phyloP scores from a whole-genome alignment of 2,113 vertebrate species.

The Thalassoma bifasciatum region DNA sequence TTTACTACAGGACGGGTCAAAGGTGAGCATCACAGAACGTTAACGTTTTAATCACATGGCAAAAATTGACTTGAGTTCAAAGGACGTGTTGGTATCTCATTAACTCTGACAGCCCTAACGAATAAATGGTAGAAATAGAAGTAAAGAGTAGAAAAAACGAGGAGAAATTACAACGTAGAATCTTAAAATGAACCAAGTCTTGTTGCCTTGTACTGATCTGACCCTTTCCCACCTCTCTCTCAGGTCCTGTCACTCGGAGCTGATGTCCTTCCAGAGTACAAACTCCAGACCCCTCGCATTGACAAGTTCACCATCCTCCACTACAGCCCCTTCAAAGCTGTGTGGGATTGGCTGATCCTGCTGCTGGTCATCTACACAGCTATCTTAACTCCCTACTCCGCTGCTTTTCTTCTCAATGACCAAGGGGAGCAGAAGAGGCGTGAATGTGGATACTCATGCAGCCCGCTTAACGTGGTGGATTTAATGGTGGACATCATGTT shows the following conservation, averaged over 20 bases:
- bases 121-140: too few species aligned
- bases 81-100: too few species aligned
- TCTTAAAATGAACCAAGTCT: not conserved
- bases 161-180: too few species aligned
- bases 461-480: slow-evolving; percentile 96
- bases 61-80: too few species aligned
- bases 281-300: slow-evolving; percentile 97
- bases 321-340: slow-evolving; percentile 98
- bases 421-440: slow-evolving; percentile 93
- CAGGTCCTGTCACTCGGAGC: slow-evolving; percentile 97
- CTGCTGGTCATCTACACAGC: slow-evolving; percentile 98
- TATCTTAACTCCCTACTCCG: slow-evolving; percentile 98
- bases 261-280: slow-evolving; percentile 97
- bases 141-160: too few species aligned
- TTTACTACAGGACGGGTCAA: too few species aligned
- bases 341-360: slow-evolving; percentile 99
- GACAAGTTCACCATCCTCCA: slow-evolving; percentile 99
- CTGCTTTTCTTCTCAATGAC: slow-evolving; percentile 97
- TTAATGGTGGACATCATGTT: slow-evolving; percentile 99
- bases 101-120: too few species aligned
- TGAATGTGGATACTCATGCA: slow-evolving; percentile 97
- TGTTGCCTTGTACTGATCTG: not conserved
- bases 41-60: too few species aligned
- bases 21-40: too few species aligned
- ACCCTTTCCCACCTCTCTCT: slow-evolving; percentile 17